These are phyloP conservation scores for Micropterix aruncella DNA, from an alignment of 2,888 invertebrate genomes.

Conservation along the genomic window DNA sequence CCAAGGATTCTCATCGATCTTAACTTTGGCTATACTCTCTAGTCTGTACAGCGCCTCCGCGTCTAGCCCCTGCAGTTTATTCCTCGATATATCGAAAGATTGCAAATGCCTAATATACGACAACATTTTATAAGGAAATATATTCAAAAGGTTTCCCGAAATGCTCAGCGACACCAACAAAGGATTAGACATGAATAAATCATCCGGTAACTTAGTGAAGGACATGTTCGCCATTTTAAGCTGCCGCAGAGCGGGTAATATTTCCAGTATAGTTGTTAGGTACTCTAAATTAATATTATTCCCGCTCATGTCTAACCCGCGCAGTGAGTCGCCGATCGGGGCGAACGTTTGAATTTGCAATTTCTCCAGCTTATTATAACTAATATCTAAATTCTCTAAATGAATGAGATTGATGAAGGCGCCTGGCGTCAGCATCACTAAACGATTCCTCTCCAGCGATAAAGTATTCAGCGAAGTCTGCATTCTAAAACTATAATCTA, in stretches of 20 bases:
- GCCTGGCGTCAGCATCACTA: slow-evolving; percentile 58
- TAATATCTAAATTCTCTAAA: slow-evolving; percentile 55
- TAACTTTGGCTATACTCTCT: slow-evolving; percentile 38
- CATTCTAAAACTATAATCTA: slow-evolving; percentile 55
- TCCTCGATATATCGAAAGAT: slow-evolving; percentile 59
- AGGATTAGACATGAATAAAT: slow-evolving; percentile 42
- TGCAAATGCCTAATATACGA: slow-evolving; percentile 41
- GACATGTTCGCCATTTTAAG: slow-evolving; percentile 46
- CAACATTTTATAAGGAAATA: slow-evolving; percentile 40
- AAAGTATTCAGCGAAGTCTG: slow-evolving; percentile 39
- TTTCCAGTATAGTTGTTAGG: slow-evolving; percentile 41
- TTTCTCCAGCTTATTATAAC: slow-evolving; percentile 53
- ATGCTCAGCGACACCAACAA: slow-evolving; percentile 53
- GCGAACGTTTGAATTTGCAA: slow-evolving; percentile 47
- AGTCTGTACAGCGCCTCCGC: slow-evolving; percentile 41
- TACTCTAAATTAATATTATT: slow-evolving; percentile 44
- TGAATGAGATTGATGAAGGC: slow-evolving; percentile 60
- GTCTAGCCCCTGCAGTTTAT: slow-evolving; percentile 49
- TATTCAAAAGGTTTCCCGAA: slow-evolving; percentile 54
- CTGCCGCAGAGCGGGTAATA: slow-evolving; percentile 39
- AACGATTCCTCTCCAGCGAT: slow-evolving; percentile 54
- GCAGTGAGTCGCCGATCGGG: slow-evolving; percentile 46
- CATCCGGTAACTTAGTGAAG: slow-evolving; percentile 38
- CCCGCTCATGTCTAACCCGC: slow-evolving; percentile 54
- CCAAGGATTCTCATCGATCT: slow-evolving; percentile 51